Conservation (phyloP, 2,888 invertebrate species). For the Endotricha flammealis region DNA sequence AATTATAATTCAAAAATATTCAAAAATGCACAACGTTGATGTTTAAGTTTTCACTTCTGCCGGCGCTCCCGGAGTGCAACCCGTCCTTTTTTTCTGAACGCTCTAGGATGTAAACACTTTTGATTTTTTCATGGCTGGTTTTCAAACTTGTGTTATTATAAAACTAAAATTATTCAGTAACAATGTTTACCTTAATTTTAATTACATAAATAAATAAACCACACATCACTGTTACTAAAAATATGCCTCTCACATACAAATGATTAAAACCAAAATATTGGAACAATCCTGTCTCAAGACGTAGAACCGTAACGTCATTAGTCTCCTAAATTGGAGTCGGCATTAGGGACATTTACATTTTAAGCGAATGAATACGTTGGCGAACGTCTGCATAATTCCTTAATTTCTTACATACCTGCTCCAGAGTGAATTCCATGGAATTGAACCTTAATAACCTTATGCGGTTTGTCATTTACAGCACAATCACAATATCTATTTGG, state of each 20-base stretch:
- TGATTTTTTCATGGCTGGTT: too few relatives aligned
- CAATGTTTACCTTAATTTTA: too few relatives aligned
- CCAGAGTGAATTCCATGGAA: not conserved
- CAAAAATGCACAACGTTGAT: too few relatives aligned
- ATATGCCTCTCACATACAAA: not conserved
- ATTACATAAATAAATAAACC: too few relatives aligned
- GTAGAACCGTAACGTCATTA: constrained; percentile 14
- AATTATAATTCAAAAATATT: too few relatives aligned
- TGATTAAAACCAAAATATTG: not conserved
- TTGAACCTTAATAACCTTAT: constrained; percentile 3
- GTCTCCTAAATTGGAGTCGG: constrained; percentile 21
- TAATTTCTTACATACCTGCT: constrained; percentile 15
- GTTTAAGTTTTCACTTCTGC: too few relatives aligned
- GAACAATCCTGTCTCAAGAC: not conserved
- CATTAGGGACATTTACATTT: constrained; percentile 24
- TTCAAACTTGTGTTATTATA: too few relatives aligned
- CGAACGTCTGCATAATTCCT: constrained; percentile 17
- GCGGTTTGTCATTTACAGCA: constrained; percentile 6
- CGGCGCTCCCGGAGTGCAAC: too few relatives aligned
- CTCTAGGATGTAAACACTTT: too few relatives aligned
- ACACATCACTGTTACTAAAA: not conserved
- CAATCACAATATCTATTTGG: too few relatives aligned
- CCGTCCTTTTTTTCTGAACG: too few relatives aligned
- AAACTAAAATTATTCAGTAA: too few relatives aligned
- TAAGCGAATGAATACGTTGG: constrained; percentile 15